Conservation (phyloP, 2,888 invertebrate species). For the Schizotus pectinicornis region DNA sequence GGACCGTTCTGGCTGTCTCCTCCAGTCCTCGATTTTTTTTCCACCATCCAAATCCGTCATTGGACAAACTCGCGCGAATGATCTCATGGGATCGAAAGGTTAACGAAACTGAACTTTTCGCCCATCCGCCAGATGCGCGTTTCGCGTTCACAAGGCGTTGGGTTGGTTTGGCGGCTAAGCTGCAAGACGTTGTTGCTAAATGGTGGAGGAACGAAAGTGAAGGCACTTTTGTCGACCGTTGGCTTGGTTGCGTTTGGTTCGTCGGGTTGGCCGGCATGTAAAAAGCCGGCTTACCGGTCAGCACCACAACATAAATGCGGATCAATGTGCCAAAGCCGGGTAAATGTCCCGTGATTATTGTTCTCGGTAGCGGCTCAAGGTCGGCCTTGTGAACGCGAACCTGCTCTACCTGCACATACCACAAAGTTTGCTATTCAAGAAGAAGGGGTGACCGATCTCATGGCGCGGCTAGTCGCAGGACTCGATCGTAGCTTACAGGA, state of each 20-base stretch:
- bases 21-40: constrained; percentile 1
- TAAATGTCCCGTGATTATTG: constrained; percentile 44
- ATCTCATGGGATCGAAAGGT: constrained; percentile 23
- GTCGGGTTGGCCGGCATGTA: not conserved
- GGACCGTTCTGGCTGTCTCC: constrained; percentile 3
- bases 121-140: constrained; percentile 9
- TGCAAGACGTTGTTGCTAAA: too few species aligned
- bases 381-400: constrained; percentile 40
- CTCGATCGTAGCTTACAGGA: constrained; percentile 2
- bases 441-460: not conserved
- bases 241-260: not conserved
- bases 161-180: too few species aligned
- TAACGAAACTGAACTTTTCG: constrained; percentile 28
- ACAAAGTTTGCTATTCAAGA: constrained; percentile 3
- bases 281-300: constrained; percentile 31
- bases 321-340: constrained; percentile 43
- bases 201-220: constrained; percentile 32
- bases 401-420: constrained; percentile 34
- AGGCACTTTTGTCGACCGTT: constrained; percentile 20
- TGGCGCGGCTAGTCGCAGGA: constrained; percentile 12
- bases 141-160: constrained; percentile 3
- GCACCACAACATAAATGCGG: constrained; percentile 33
- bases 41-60: constrained; percentile 1
- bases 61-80: constrained; percentile 3
- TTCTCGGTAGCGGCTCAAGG: constrained; percentile 36